Evolutionary conservation across 2,797 vertebrate species (phyloP).

Genomic region (Lepus oiostolus): DNA sequence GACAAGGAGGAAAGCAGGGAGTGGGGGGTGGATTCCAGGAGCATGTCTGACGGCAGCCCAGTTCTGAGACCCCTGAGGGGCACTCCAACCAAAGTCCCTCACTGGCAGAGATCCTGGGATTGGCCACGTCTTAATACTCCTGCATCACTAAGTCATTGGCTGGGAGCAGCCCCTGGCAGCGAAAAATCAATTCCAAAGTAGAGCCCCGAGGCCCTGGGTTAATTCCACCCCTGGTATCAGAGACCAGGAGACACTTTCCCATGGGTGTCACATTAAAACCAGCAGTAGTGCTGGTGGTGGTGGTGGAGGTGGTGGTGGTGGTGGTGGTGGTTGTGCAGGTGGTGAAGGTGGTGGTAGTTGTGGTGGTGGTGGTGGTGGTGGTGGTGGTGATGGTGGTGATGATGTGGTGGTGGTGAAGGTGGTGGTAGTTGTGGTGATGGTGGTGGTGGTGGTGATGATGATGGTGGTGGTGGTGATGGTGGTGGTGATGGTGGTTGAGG

Average conservation of each 20-base stretch:
- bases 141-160: background rate
- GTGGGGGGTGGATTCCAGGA: too few species aligned
- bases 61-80: background rate
- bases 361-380: too few species aligned
- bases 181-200: background rate
- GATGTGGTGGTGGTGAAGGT: too few species aligned
- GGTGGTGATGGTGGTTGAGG: too few species aligned
- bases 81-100: background rate
- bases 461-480: too few species aligned
- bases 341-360: too few species aligned
- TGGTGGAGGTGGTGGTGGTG: too few species aligned
- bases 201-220: background rate
- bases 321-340: accelerated
- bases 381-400: too few species aligned
- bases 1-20: background rate
- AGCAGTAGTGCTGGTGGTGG: background rate
- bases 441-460: too few species aligned
- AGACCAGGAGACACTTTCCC: background rate
- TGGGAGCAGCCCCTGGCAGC: background rate
- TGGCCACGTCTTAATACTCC: background rate
- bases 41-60: accelerated
- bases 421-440: too few species aligned
- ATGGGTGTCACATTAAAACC: background rate
- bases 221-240: accelerated
- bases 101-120: background rate